phyloP scores from a whole-genome alignment of 2,113 vertebrate species.

The Phalacrocorax brasilianus region DNA sequence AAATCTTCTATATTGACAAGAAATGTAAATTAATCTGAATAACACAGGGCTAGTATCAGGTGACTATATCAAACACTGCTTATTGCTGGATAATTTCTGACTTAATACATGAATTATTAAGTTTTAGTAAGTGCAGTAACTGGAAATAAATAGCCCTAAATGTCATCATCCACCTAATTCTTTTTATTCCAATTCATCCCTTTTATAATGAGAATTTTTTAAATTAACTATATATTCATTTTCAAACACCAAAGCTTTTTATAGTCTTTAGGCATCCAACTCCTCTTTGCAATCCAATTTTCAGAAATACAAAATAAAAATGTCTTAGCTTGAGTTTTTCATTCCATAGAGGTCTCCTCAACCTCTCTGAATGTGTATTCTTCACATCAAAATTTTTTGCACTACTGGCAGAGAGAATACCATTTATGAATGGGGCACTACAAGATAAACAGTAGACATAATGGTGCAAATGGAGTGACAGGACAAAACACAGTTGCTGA shows the following conservation, averaged over 20 bases:
- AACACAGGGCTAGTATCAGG: not conserved
- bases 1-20: not conserved
- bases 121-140: not conserved
- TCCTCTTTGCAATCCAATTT: not conserved
- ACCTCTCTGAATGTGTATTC: not conserved
- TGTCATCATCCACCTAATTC: not conserved
- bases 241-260: not conserved
- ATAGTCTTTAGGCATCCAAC: not conserved
- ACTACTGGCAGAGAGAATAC: not conserved
- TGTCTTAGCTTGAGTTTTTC: not conserved
- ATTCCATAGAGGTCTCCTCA: not conserved
- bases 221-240: not conserved
- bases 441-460: not conserved
- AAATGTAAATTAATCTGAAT: not conserved
- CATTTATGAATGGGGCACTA: not conserved
- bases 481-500: not conserved
- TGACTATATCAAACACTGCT: not conserved
- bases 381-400: not conserved
- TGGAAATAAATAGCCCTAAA: not conserved
- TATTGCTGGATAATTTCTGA: not conserved
- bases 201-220: not conserved
- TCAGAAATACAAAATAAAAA: not conserved
- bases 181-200: not conserved
- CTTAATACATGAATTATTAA: not conserved
- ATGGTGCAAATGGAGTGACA: not conserved